Conservation (phyloP, 2,113 vertebrate genomes). For the Perca flavescens region DNA sequence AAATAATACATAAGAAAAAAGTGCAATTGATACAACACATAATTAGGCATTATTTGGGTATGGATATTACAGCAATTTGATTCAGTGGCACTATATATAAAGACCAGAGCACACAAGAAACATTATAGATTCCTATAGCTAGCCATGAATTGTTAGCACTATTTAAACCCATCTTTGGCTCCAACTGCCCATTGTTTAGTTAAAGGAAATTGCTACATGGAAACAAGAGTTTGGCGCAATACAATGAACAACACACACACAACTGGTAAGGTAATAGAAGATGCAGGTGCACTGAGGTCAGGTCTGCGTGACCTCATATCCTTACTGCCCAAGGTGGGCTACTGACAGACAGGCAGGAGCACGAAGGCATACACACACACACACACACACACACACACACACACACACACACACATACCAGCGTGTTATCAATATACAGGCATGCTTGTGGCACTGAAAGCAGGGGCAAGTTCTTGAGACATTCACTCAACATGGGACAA, state of each 20-base stretch:
- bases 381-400: conserved; percentile 3
- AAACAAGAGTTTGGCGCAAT: conserved; percentile 33
- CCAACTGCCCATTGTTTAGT: not conserved
- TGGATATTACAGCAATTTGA: not conserved
- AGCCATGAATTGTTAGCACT: not conserved
- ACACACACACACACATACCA: conserved; percentile 50
- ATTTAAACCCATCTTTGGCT: not conserved
- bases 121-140: not conserved
- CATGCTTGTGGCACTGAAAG: conserved; percentile 67
- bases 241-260: conserved; percentile 66
- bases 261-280: conserved; percentile 62
- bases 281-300: conserved; percentile 79
- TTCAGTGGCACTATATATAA: not conserved
- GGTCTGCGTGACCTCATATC: conserved; percentile 74
- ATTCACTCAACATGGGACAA: conserved; percentile 76
- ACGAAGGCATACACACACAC: conserved; percentile 7
- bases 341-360: conserved; percentile 70
- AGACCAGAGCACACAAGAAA: not conserved
- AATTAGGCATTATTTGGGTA: not conserved
- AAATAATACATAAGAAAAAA: not conserved
- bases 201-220: conserved; percentile 7
- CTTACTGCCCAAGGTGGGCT: conserved; percentile 48
- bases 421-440: conserved; percentile 69
- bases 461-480: conserved; percentile 51
- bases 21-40: not conserved